phyloP scores from a whole-genome alignment of 2,797 vertebrate genomes.

The Leptatherina wallacei region DNA sequence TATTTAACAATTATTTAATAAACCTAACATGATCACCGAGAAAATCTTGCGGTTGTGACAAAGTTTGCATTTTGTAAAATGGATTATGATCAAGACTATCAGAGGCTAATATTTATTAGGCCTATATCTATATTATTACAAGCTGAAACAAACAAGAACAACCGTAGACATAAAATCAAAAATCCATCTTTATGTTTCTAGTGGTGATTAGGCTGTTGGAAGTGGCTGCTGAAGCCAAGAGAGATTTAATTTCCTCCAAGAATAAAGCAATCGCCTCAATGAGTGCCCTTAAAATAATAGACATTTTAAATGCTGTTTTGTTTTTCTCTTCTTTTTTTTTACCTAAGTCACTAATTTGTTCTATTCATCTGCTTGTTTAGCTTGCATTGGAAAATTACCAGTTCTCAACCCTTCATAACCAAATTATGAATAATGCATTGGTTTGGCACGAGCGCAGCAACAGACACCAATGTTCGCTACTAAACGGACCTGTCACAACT shows the following conservation, averaged over 20 bases:
- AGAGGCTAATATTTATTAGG: slow-evolving; percentile 4
- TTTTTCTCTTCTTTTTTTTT: neutral
- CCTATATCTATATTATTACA: slow-evolving; percentile 1
- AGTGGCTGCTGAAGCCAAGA: slow-evolving; percentile 1
- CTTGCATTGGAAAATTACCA: slow-evolving; percentile 69
- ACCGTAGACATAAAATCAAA: slow-evolving; percentile 25
- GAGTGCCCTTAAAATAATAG: slow-evolving; percentile 6
- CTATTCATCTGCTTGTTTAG: slow-evolving; percentile 60
- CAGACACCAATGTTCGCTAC: slow-evolving; percentile 68
- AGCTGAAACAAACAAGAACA: slow-evolving; percentile 21
- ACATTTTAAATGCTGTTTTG: slow-evolving; percentile 21
- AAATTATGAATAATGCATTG: slow-evolving; percentile 79
- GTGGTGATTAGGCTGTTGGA: slow-evolving; percentile 29
- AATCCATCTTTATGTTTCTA: slow-evolving; percentile 32
- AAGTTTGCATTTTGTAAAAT: slow-evolving; percentile 14
- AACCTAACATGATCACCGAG: slow-evolving; percentile 16
- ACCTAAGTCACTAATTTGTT: slow-evolving; percentile 27
- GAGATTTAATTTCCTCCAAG: slow-evolving; percentile 33
- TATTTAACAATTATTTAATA: slow-evolving; percentile 2
- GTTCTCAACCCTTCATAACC: slow-evolving; percentile 68
- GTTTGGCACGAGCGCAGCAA: slow-evolving; percentile 65
- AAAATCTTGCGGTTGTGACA: neutral
- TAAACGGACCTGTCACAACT: slow-evolving; percentile 79
- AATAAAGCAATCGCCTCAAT: slow-evolving; percentile 20
- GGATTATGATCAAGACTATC: slow-evolving; percentile 16